These are phyloP conservation scores for Philopedon plagiatum DNA, from an alignment of 2,888 invertebrate species.

Conservation along the genomic window DNA sequence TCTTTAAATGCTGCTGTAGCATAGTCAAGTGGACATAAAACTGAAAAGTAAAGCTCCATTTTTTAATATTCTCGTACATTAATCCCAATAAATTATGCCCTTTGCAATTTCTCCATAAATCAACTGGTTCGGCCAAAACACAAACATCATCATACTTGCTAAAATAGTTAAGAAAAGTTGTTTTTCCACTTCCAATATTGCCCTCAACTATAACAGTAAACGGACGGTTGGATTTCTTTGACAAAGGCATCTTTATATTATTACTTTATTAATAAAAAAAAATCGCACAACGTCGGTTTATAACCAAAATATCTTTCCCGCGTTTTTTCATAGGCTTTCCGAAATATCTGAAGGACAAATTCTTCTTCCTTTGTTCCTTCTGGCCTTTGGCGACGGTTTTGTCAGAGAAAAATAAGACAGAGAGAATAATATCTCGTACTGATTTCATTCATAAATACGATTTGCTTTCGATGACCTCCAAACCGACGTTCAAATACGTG, in stretches of 20 bases:
- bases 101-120: slow-evolving; percentile 84
- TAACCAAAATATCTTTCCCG: too few relatives aligned
- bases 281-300: too few relatives aligned
- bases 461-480: too few relatives aligned
- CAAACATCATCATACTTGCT: slow-evolving; percentile 80
- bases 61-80: slow-evolving; percentile 80
- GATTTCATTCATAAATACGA: too few relatives aligned
- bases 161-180: slow-evolving; percentile 87
- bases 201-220: slow-evolving; percentile 90
- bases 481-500: too few relatives aligned
- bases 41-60: slow-evolving; percentile 85
- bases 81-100: slow-evolving; percentile 80
- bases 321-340: too few relatives aligned
- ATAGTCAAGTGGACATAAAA: slow-evolving; percentile 87
- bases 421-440: too few relatives aligned
- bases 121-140: slow-evolving; percentile 79
- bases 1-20: slow-evolving; percentile 78
- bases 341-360: too few relatives aligned
- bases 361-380: too few relatives aligned
- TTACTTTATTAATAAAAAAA: too few relatives aligned
- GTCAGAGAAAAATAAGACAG: too few relatives aligned
- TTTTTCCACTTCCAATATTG: slow-evolving; percentile 92
- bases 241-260: slow-evolving; percentile 29
- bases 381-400: too few relatives aligned
- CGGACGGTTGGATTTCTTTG: slow-evolving; percentile 64